These are phyloP conservation scores for Patagioenas fasciata DNA, from an alignment of 2,113 vertebrate species.

Conservation along the genomic window DNA sequence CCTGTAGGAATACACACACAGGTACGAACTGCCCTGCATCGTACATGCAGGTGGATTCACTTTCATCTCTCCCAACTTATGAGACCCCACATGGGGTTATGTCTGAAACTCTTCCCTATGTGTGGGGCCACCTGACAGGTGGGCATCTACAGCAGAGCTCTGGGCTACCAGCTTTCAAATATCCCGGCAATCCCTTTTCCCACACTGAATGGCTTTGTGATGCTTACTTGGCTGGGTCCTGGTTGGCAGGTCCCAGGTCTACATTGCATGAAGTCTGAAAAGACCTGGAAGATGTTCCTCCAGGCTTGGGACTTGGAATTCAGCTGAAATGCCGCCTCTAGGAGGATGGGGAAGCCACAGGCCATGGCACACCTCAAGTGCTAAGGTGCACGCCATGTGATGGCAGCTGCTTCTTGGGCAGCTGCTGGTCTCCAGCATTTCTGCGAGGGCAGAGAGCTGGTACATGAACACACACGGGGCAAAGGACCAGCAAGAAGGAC, in stretches of 20 bases:
- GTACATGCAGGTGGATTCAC: not conserved
- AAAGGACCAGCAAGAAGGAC: rapidly evolving
- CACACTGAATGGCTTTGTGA: not conserved
- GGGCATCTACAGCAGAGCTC: not conserved
- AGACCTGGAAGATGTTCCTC: not conserved
- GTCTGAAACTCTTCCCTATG: not conserved
- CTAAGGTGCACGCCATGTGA: not conserved
- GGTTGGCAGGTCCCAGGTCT: rapidly evolving
- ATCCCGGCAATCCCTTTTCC: not conserved
- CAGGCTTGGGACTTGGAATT: not conserved
- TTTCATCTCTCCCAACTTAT: not conserved
- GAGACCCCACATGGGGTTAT: not conserved
- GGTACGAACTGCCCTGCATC: not conserved
- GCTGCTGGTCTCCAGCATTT: not conserved
- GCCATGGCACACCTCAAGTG: no score
- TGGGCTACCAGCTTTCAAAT: not conserved
- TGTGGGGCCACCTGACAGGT: not conserved
- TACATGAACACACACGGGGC: not conserved
- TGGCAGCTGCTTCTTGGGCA: not conserved
- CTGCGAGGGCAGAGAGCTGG: not conserved
- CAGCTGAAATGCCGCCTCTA: not conserved
- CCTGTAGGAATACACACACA: not conserved
- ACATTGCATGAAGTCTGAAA: rapidly evolving
- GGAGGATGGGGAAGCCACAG: not conserved
- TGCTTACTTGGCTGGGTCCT: not conserved